Base-by-base conservation (phyloP, 2,113 vertebrate species). In the Micronycteris hirsuta region DNA sequence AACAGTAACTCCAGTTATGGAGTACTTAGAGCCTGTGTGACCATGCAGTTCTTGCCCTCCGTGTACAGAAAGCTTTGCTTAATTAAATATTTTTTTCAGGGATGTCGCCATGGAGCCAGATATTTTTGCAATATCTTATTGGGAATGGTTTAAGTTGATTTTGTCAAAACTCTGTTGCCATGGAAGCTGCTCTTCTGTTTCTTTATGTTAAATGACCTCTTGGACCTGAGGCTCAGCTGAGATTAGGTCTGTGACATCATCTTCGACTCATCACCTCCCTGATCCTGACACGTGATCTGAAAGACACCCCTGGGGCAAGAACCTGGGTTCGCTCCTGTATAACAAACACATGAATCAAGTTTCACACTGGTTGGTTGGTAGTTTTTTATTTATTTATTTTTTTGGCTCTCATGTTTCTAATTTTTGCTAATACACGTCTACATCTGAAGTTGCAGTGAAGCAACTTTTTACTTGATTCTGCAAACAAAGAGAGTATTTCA, bases 381-480 rank as follows among this genome's bases (percentile, higher is more conserved):
- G 43, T 43, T 43, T 43, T 43, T 43, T 43, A 8, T 24, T 58
- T 58, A 2, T 22, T 56, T 58, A 82, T 85, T 56, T 31, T 26
- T 91, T 96, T 61, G 22, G 15, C 28, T 95, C 88, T 80, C 36
- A 6, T 36, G 49, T 81, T 43, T 61, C 26, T 86, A 24, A 47
- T 19, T 73, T 94, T 91, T 90, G n/a, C 58, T 43, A 26, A 76
- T 49, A 28, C 1, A 20, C 1, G 58, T 95, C 41, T 89, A 33
- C 28, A 22, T 41, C 4, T 41, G 33, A 94, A 45, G 33, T 54
- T 26, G 33, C 28, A 58, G 20, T 15, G 56, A 74, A 89, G 19
- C 56, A 63, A 38, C 7, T 36, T 47, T 24, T 88, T 38, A 68
- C 67, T 61, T 67, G n/a, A 74, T 86, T 16, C 38, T 65, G 19